Conservation (phyloP, 2,113 vertebrate species). For the Gorsachius goisagi region DNA sequence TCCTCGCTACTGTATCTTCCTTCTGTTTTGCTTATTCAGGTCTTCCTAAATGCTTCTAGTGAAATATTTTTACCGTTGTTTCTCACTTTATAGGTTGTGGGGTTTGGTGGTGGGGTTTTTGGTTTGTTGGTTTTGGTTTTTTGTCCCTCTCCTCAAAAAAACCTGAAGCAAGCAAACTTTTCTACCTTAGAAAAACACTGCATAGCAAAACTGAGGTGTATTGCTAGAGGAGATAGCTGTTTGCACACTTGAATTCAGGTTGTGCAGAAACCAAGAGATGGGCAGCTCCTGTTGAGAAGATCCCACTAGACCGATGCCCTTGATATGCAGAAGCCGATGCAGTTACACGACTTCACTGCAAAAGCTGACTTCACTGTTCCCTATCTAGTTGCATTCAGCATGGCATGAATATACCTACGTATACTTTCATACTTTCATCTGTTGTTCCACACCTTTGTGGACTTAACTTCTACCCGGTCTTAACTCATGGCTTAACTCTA, state of each 20-base stretch:
- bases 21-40: neutral
- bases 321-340: neutral
- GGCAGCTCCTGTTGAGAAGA: neutral
- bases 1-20: neutral
- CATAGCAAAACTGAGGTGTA: neutral
- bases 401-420: neutral
- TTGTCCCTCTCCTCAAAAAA: neutral
- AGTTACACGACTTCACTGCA: neutral
- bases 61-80: neutral
- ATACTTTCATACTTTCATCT: neutral
- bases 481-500: neutral
- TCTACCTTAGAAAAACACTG: neutral
- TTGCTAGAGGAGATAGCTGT: accelerated
- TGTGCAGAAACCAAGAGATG: neutral
- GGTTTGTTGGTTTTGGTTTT: too few relatives aligned
- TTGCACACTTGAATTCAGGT: neutral
- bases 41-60: neutral
- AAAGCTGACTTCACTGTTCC: neutral
- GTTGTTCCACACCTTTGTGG: accelerated
- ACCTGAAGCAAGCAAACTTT: neutral
- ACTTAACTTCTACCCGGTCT: neutral
- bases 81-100: neutral
- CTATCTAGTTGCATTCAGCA: neutral
- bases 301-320: neutral
- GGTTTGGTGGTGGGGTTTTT: neutral